Percentiles rank a stretch among this genome's conserved stretches.
phyloP scores from a whole-genome alignment of 2,113 vertebrate genomes.

The Ophthalmolycus amberensis region DNA sequence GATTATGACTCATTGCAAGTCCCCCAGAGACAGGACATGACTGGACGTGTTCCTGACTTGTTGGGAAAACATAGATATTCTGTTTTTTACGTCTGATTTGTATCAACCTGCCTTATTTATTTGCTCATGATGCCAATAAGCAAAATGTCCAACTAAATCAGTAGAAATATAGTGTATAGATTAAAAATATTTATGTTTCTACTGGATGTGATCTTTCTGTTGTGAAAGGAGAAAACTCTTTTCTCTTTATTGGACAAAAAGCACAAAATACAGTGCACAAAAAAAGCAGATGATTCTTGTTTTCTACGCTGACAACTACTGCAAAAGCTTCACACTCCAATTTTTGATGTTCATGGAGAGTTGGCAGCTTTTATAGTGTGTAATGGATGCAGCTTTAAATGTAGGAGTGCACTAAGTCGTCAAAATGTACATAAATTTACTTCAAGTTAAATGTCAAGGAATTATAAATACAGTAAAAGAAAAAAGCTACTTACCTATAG shows the following conservation, averaged over 20 bases:
- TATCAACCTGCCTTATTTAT: background rate
- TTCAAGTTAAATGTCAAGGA: background rate
- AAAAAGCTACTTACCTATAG: background rate
- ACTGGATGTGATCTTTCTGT: background rate
- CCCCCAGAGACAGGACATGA: conserved; percentile 7
- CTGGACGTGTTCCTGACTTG: conserved; percentile 44
- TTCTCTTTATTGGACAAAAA: background rate
- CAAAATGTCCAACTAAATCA: background rate
- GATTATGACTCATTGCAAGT: background rate
- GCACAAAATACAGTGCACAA: background rate
- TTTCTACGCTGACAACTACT: background rate
- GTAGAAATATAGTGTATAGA: background rate
- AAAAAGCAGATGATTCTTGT: background rate
- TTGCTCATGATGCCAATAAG: background rate
- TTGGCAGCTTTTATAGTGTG: background rate
- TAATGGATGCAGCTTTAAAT: background rate
- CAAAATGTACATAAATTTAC: conserved; percentile 2
- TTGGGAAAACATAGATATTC: conserved; percentile 22
- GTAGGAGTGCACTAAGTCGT: background rate
- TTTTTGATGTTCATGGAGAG: conserved; percentile 3
- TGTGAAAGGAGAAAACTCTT: background rate
- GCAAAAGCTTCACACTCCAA: conserved; percentile 12
- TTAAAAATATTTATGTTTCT: background rate
- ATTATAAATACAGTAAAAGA: background rate
- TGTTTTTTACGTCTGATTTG: background rate